Evolutionary conservation across 2,797 vertebrate genomes (phyloP).

Genomic region (Leuciscus waleckii): DNA sequence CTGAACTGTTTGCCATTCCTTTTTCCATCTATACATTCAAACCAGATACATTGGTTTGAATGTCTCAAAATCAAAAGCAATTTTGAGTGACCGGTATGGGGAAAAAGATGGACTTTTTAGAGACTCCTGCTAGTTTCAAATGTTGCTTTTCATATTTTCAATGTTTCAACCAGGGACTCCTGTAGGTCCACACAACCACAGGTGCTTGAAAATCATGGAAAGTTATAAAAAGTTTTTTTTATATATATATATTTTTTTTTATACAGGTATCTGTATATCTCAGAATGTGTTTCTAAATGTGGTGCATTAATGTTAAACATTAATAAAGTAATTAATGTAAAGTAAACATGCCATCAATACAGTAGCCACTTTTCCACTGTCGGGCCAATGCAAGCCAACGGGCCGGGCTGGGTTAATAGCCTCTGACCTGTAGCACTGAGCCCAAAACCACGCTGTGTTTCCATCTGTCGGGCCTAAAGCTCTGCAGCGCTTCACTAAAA

Average conservation of each 20-base stretch:
- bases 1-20: constrained; percentile 30
- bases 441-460: too few relatives aligned
- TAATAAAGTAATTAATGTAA: neutral
- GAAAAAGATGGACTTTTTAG: constrained; percentile 50
- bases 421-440: too few relatives aligned
- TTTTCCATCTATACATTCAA: neutral
- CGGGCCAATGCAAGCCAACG: too few relatives aligned
- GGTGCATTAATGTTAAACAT: neutral
- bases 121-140: constrained; percentile 17
- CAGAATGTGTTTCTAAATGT: neutral
- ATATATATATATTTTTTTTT: too few relatives aligned
- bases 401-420: too few relatives aligned
- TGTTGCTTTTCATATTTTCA: constrained; percentile 5
- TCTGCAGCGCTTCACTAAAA: too few relatives aligned
- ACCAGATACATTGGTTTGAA: constrained; percentile 22
- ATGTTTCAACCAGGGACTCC: constrained; percentile 1
- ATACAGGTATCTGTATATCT: neutral
- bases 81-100: neutral
- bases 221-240: neutral
- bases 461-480: too few relatives aligned
- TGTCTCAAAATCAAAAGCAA: constrained; percentile 9
- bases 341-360: neutral
- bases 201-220: neutral
- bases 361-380: too few relatives aligned
- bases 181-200: too few relatives aligned